phyloP scores from a whole-genome alignment of 2,888 invertebrate species.

The Atrina japonica region DNA sequence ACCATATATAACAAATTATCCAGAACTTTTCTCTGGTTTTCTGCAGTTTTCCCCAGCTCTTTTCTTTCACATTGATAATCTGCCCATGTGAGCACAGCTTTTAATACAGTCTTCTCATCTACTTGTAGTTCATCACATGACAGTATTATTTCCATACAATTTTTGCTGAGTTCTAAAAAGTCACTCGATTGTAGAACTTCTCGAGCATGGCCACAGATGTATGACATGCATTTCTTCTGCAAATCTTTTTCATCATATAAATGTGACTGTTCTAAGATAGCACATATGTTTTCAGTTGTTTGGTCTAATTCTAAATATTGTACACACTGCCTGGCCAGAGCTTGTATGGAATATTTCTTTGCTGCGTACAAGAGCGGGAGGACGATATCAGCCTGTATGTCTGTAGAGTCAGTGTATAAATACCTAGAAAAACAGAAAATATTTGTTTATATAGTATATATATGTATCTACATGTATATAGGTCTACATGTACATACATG shows the following conservation, averaged over 20 bases:
- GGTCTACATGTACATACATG: no score
- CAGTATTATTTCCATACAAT: conserved; percentile 52
- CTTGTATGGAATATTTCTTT: conserved; percentile 59
- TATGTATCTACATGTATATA: no score
- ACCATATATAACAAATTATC: conserved; percentile 54
- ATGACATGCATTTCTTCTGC: conserved; percentile 51
- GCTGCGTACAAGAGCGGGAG: conserved; percentile 60
- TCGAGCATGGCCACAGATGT: conserved; percentile 53
- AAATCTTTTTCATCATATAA: conserved; percentile 61
- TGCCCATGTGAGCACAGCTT: conserved; percentile 53
- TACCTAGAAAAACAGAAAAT: no score
- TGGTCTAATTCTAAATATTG: conserved; percentile 55
- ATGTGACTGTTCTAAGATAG: conserved; percentile 63
- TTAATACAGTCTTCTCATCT: conserved; percentile 57
- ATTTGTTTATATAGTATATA: no score
- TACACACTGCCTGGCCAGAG: conserved; percentile 52
- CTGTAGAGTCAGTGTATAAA: conserved; percentile 54
- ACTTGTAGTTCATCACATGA: conserved; percentile 55
- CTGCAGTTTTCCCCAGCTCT: conserved; percentile 43
- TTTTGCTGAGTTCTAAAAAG: conserved; percentile 52
- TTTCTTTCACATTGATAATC: conserved; percentile 50
- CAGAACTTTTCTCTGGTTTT: conserved; percentile 51
- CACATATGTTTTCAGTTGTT: conserved; percentile 57
- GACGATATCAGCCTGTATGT: conserved; percentile 59
- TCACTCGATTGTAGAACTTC: conserved; percentile 52